A percentile compares a stretch with the other conserved stretches of the same genome.
These are phyloP conservation scores for Diaprepes abbreviatus DNA, from an alignment of 2,888 invertebrate species.

Conservation along the genomic window DNA sequence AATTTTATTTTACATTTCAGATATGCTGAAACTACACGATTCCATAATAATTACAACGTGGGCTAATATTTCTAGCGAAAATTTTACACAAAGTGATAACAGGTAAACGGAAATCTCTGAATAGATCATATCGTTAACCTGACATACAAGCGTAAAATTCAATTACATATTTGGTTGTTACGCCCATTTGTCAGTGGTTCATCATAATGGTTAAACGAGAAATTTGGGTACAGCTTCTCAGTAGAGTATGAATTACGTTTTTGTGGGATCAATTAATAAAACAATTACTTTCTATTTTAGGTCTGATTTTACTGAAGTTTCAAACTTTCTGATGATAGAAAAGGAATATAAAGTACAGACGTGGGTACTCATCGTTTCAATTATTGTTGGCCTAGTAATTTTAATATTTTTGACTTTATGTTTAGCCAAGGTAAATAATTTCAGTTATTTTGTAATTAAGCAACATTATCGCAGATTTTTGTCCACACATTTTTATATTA, in stretches of 20 bases:
- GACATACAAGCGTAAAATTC: no score
- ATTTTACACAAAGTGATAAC: conserved; percentile 26
- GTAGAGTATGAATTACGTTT: no score
- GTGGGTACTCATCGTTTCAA: conserved; percentile 40
- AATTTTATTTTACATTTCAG: conserved; percentile 22
- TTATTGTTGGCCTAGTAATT: conserved; percentile 31
- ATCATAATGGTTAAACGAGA: no score
- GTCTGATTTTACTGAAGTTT: conserved; percentile 18
- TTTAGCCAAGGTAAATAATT: conserved; percentile 34
- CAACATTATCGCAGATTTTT: no score
- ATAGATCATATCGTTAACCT: no score
- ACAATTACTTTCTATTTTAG: conserved; percentile 16
- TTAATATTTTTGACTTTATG: conserved; percentile 28
- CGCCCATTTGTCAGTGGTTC: no score
- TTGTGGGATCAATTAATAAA: no score
- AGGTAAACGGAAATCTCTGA: conserved; percentile 25
- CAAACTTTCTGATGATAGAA: conserved; percentile 25
- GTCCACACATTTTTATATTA: no score
- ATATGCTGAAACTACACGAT: conserved; percentile 7
- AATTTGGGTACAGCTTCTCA: no score
- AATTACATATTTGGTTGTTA: no score
- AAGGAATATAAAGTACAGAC: conserved; percentile 20
- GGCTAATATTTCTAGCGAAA: conserved; percentile 5
- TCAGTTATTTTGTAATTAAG: no score
- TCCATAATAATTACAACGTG: conserved; percentile 5